phyloP scores from a whole-genome alignment of 2,797 vertebrate species.

The Enteromius treurensis region DNA sequence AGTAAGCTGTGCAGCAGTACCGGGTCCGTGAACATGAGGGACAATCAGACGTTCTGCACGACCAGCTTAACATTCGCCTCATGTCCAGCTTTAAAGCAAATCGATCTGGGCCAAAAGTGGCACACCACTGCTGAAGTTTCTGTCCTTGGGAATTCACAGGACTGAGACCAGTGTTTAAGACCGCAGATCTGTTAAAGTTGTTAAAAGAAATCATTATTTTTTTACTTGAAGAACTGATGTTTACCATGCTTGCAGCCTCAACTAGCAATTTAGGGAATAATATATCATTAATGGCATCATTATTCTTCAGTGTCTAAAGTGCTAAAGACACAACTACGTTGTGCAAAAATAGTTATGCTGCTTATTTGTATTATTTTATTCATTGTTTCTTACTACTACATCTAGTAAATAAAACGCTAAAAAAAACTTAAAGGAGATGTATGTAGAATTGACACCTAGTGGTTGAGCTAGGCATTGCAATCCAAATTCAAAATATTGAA shows the following conservation, averaged over 20 bases:
- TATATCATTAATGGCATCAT: background rate
- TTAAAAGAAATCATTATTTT: constrained; percentile 24
- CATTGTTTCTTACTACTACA: too few relatives aligned
- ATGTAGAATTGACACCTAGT: too few relatives aligned
- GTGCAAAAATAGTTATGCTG: background rate
- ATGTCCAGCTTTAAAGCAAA: constrained; percentile 42
- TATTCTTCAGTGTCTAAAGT: background rate
- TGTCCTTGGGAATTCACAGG: constrained; percentile 41
- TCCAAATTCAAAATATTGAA: too few relatives aligned
- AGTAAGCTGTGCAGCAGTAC: constrained; percentile 13
- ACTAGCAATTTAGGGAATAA: background rate
- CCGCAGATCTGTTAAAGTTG: background rate
- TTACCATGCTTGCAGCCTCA: background rate
- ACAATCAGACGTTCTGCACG: constrained; percentile 41
- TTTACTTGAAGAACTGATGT: background rate
- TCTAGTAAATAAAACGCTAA: background rate
- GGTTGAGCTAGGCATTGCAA: too few relatives aligned
- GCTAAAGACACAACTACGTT: background rate
- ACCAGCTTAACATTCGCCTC: constrained; percentile 49
- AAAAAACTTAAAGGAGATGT: background rate
- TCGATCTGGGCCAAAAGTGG: constrained; percentile 63
- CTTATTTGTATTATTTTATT: background rate
- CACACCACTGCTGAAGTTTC: constrained; percentile 59
- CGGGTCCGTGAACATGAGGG: constrained; percentile 24
- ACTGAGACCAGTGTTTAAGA: constrained; percentile 25